Conservation (phyloP, 2,113 vertebrate genomes). For the Spea multiplicata region DNA sequence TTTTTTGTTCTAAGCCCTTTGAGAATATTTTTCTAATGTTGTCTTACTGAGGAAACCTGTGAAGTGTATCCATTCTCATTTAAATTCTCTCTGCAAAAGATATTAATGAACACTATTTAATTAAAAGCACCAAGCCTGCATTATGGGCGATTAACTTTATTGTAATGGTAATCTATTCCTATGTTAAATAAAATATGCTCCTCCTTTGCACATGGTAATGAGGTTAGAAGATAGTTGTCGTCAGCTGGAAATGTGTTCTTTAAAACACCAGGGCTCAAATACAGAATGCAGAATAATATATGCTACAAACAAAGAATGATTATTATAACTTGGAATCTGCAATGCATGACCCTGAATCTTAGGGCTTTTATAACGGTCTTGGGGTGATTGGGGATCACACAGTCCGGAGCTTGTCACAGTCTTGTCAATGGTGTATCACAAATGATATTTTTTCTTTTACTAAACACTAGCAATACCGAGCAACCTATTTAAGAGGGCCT, state of each 20-base stretch:
- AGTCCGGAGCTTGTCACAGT: too few relatives aligned
- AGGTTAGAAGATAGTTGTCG: neutral
- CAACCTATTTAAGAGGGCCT: too few relatives aligned
- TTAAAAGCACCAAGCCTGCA: slow-evolving; percentile 40
- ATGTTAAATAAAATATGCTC: slow-evolving; percentile 38
- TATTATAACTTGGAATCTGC: too few relatives aligned
- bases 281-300: neutral
- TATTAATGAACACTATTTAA: slow-evolving; percentile 47
- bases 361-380: too few relatives aligned
- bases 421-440: too few relatives aligned
- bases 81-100: slow-evolving; percentile 46
- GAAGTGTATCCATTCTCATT: slow-evolving; percentile 24
- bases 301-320: neutral
- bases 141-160: slow-evolving; percentile 44
- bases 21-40: slow-evolving; percentile 49
- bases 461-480: too few relatives aligned
- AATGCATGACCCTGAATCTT: too few relatives aligned
- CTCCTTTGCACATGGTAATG: slow-evolving; percentile 42
- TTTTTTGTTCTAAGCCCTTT: slow-evolving; percentile 29
- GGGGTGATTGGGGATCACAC: too few relatives aligned
- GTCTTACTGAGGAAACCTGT: slow-evolving; percentile 43
- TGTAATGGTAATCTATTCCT: slow-evolving; percentile 47
- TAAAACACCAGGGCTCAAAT: slow-evolving; percentile 3
- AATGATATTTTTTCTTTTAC: too few relatives aligned
- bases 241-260: neutral